Conservation (phyloP, 2,113 vertebrate species). For the Megaceryle maxima region DNA sequence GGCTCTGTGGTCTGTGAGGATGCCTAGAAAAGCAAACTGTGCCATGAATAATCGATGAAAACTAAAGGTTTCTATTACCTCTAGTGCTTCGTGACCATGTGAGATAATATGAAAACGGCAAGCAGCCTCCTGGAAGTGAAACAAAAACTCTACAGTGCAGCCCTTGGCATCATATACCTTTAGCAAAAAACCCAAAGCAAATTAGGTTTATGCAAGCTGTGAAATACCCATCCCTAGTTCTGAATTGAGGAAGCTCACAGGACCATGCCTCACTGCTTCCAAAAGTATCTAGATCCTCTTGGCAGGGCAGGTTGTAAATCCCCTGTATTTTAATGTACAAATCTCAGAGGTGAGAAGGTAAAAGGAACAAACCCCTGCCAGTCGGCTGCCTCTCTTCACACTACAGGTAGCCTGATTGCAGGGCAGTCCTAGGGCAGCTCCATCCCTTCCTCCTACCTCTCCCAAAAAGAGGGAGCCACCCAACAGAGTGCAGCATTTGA, state of each 20-base stretch:
- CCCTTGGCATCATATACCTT: background rate
- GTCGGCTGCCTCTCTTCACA: accelerated
- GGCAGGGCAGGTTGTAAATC: background rate
- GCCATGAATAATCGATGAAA: slow-evolving; percentile 53
- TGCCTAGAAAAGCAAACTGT: slow-evolving; percentile 34
- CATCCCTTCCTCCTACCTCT: background rate
- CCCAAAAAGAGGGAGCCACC: background rate
- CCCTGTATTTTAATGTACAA: background rate
- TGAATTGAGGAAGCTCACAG: background rate
- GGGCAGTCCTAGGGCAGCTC: background rate
- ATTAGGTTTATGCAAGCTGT: slow-evolving; percentile 2
- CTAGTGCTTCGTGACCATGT: background rate
- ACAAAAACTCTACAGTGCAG: background rate
- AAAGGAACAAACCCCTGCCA: background rate
- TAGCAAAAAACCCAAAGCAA: slow-evolving; percentile 3
- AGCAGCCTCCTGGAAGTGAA: slow-evolving; percentile 24
- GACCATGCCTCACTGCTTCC: background rate
- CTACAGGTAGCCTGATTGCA: background rate
- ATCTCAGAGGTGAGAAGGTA: background rate
- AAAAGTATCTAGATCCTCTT: background rate
- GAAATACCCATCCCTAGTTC: background rate
- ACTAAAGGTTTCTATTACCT: slow-evolving; percentile 42
- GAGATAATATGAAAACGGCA: slow-evolving; percentile 46
- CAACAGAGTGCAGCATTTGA: accelerated
- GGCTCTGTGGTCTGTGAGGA: background rate